phyloP scores from a whole-genome alignment of 1,140 invertebrate species.

The Globodera rostochiensis region DNA sequence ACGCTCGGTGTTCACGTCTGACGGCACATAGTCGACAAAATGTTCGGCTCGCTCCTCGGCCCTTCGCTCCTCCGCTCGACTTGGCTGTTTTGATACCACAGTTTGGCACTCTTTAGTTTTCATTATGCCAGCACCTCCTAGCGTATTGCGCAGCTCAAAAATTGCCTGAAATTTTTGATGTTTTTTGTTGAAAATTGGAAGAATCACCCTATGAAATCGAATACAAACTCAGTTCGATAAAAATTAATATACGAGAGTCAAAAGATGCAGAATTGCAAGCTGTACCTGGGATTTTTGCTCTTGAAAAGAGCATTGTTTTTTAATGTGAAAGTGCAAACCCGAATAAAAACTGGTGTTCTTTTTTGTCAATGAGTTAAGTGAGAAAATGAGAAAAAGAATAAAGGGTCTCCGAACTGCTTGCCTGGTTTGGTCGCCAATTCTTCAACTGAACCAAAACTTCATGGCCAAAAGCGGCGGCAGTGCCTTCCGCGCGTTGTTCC shows the following conservation, averaged over 20 bases:
- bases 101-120: neutral
- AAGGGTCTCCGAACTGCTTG: neutral
- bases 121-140: conserved; percentile 14
- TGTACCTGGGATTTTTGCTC: neutral
- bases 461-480: neutral
- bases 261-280: neutral
- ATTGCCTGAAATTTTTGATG: conserved; percentile 77
- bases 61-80: conserved; percentile 19
- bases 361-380: too few relatives aligned
- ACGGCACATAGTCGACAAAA: conserved; percentile 83
- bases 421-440: conserved; percentile 78
- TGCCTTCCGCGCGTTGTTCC: neutral
- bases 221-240: conserved; percentile 1
- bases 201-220: neutral
- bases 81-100: neutral
- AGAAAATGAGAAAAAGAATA: too few relatives aligned
- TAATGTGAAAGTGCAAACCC: neutral
- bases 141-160: conserved; percentile 77
- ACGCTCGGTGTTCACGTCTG: conserved; percentile 80
- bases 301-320: neutral
- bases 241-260: neutral
- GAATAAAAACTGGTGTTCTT: too few relatives aligned
- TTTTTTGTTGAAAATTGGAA: neutral
- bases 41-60: conserved; percentile 74
- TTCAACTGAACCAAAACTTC: conserved; percentile 78